Base-by-base conservation (phyloP, 2,113 vertebrate genomes). In the Coryphaenoides rupestris region DNA sequence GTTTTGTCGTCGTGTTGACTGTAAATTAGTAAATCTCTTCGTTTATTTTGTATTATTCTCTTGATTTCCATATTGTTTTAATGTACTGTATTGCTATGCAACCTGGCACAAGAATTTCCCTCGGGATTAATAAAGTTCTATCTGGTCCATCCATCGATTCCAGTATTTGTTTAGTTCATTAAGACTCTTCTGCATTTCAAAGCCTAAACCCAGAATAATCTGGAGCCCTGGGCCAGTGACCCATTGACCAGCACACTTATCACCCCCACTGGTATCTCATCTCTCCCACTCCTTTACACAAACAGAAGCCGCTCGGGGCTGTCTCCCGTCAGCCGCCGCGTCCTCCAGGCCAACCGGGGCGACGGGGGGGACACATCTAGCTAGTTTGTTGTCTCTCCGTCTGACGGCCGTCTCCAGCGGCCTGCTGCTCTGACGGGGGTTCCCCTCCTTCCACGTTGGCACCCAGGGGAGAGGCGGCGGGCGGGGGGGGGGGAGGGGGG, bases 391-490 rank as follows among this genome's bases (percentile, higher is more conserved):
- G 53, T 67, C 47, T 50, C 33, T 40, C 33, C 33, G 62, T 82
- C 74, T 70, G 76, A 72, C 72, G 57, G 52, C 70, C 65, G 86
- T 86, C 87, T 89, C 86, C 86, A 82, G 83, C 75, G 60, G 76
- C 86, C 84, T 72, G 82, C 80, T 79, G 85, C 57, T 85, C 62
- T 24, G 4, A 60, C 65, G 67, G 66, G 68, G 67, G 70, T 19
- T 65, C 75, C 74, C 71, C 78, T 81, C 65, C 28, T 75, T 64
- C 57, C 60, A 45, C 70, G 72, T 81, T 89, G 69, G 83, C 87
- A 81, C 83, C 69, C 62, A 60, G 47, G 66, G 68, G 47, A 40
- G 33, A 40, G 33, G 33, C 33, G n/a, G n/a, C n/a, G n/a, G n/a
- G n/a, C n/a, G n/a, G 53, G 68, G 63, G 69, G 65, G 26, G 52